Evolutionary conservation across 1,140 invertebrate genomes (phyloP).

Genomic region (Littorina saxatilis): DNA sequence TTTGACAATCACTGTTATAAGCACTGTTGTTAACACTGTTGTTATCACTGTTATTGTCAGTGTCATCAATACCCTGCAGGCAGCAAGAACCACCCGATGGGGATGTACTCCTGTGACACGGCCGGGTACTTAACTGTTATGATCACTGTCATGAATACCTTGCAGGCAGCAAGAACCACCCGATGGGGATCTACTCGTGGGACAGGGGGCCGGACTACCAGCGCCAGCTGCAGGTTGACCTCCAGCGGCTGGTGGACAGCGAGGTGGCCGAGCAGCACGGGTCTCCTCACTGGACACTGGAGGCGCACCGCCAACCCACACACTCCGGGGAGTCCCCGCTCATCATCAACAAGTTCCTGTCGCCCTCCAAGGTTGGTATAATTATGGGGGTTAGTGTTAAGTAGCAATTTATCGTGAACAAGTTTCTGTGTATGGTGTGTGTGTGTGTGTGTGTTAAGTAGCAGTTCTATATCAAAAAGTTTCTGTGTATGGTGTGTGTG

Average conservation of each 20-base stretch:
- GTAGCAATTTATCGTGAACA: no score
- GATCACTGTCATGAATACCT: no score
- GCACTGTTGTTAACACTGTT: no score
- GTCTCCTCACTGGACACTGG: not conserved
- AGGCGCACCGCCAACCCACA: conserved; percentile 9
- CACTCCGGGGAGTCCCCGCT: conserved; percentile 7
- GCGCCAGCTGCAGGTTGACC: conserved; percentile 13
- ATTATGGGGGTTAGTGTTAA: no score
- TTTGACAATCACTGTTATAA: no score
- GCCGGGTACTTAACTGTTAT: conserved; percentile 15
- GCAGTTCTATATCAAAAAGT: no score
- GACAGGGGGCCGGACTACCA: conserved; percentile 34
- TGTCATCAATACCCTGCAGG: no score
- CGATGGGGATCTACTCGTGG: conserved; percentile 9
- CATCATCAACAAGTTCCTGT: not conserved
- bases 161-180: conserved; percentile 28
- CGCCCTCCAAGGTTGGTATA: conserved; percentile 11
- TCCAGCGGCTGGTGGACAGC: not conserved
- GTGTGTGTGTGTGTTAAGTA: no score
- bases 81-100: conserved; percentile 16
- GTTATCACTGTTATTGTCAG: no score
- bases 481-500: no score
- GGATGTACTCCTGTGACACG: conserved; percentile 34
- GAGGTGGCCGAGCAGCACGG: conserved; percentile 3
- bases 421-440: no score